These are phyloP conservation scores for Drosophila pachea DNA, from an alignment of 1,140 invertebrate species.

Conservation along the genomic window DNA sequence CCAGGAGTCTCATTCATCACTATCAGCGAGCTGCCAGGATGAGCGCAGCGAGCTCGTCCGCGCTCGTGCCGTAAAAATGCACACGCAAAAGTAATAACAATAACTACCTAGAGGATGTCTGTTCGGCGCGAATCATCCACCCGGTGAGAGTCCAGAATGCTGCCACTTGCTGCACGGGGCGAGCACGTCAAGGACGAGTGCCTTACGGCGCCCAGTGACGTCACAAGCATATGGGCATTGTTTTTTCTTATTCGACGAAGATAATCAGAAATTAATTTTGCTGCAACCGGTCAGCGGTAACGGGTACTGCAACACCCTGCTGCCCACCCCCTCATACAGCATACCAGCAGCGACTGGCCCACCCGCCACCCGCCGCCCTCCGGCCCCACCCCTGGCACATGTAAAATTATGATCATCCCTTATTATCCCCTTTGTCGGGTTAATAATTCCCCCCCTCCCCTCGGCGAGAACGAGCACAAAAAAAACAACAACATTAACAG, in stretches of 20 bases:
- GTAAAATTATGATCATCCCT: slow-evolving; percentile 78
- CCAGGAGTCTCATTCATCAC: slow-evolving; percentile 56
- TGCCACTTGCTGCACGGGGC: slow-evolving; percentile 50
- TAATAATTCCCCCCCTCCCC: slow-evolving; percentile 57
- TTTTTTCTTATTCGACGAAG: slow-evolving; percentile 37
- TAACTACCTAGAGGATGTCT: slow-evolving; percentile 56
- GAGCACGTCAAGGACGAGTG: slow-evolving; percentile 67
- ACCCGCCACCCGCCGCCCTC: no score
- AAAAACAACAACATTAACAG: slow-evolving; percentile 41
- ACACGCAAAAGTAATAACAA: slow-evolving; percentile 74
- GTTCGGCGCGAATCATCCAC: slow-evolving; percentile 28
- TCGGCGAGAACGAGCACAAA: slow-evolving; percentile 10
- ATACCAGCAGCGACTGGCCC: slow-evolving; percentile 30
- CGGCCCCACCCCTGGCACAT: slow-evolving; percentile 34
- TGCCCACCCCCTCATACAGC: slow-evolving; percentile 37
- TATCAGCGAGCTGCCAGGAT: slow-evolving; percentile 36
- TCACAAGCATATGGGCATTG: slow-evolving; percentile 68
- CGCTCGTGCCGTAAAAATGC: slow-evolving; percentile 49
- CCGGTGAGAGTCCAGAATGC: slow-evolving; percentile 37
- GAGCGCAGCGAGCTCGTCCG: background rate
- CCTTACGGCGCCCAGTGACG: slow-evolving; percentile 33
- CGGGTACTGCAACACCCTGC: slow-evolving; percentile 11
- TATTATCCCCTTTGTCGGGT: slow-evolving; percentile 76
- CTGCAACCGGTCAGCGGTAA: slow-evolving; percentile 55
- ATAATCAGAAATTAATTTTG: slow-evolving; percentile 79